phyloP scores from a whole-genome alignment of 1,140 invertebrate species.

The Lepidurus couesii region DNA sequence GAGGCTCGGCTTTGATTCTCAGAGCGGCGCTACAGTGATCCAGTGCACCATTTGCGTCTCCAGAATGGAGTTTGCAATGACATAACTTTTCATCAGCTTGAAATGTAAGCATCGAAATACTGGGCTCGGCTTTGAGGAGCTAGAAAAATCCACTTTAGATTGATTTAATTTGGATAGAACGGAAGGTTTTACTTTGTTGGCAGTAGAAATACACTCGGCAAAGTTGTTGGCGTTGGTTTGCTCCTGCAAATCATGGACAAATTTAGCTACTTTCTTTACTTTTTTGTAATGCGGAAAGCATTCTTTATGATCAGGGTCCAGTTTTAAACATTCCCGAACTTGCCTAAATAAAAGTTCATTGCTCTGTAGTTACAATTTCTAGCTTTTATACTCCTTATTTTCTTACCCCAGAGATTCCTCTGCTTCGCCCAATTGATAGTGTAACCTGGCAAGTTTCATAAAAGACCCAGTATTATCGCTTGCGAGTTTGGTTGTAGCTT shows the following conservation, averaged over 20 bases:
- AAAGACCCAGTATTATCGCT: slow-evolving; percentile 87
- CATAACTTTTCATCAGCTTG: slow-evolving; percentile 68
- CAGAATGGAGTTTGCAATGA: slow-evolving; percentile 64
- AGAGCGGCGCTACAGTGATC: slow-evolving; percentile 73
- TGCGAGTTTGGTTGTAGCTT: slow-evolving; percentile 79
- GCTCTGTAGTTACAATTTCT: background rate
- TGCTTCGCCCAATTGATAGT: slow-evolving; percentile 87
- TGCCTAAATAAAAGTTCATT: slow-evolving; percentile 55
- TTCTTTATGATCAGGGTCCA: slow-evolving; percentile 94
- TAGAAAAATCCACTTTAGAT: slow-evolving; percentile 38
- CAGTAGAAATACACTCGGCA: slow-evolving; percentile 66
- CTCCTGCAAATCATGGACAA: slow-evolving; percentile 66
- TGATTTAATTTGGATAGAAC: slow-evolving; percentile 30
- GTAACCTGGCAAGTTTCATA: slow-evolving; percentile 70
- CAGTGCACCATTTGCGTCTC: slow-evolving; percentile 56
- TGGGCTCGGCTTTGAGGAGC: slow-evolving; percentile 62
- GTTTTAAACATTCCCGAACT: slow-evolving; percentile 92
- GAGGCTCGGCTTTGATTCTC: slow-evolving; percentile 66
- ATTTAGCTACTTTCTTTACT: slow-evolving; percentile 90
- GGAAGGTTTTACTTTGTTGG: slow-evolving; percentile 54
- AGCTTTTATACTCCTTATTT: background rate
- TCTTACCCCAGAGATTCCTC: slow-evolving; percentile 79
- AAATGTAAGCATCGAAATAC: slow-evolving; percentile 64
- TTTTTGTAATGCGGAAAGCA: slow-evolving; percentile 97
- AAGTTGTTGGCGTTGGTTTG: slow-evolving; percentile 62